Evolutionary conservation across 2,113 vertebrate species (phyloP).

Genomic region (Erythrocercus mccallii): DNA sequence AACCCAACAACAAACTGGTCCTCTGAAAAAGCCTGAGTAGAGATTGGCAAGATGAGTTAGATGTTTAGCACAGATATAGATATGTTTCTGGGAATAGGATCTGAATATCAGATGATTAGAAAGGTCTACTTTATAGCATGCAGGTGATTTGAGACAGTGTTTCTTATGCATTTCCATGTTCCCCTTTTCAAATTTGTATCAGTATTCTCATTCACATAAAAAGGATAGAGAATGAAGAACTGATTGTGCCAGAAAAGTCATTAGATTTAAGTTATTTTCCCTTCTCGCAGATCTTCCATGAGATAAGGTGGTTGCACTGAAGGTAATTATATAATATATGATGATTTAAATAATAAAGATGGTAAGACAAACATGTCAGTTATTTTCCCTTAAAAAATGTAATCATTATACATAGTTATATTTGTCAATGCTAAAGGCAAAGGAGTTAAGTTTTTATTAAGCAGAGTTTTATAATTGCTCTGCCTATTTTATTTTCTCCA

Average conservation of each 20-base stretch:
- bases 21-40: background rate
- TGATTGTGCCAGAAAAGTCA: slow-evolving; percentile 25
- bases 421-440: slow-evolving; percentile 46
- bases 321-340: slow-evolving; percentile 32
- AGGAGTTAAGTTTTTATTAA: background rate
- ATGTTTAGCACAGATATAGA: background rate
- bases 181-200: background rate
- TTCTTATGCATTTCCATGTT: background rate
- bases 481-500: slow-evolving; percentile 19
- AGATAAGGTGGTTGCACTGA: slow-evolving; percentile 13
- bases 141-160: background rate
- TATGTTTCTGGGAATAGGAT: background rate
- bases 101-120: background rate
- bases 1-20: background rate
- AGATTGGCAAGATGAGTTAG: background rate
- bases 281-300: background rate
- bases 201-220: slow-evolving; percentile 20
- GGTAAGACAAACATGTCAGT: slow-evolving; percentile 8
- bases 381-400: slow-evolving; percentile 31
- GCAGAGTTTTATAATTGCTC: slow-evolving; percentile 32
- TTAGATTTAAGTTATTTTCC: slow-evolving; percentile 35
- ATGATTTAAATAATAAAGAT: slow-evolving; percentile 48
- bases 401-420: background rate
- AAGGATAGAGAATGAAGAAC: background rate
- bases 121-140: background rate